Base-by-base conservation (phyloP, 2,888 invertebrate species). In the Andrena trimmerana region DNA sequence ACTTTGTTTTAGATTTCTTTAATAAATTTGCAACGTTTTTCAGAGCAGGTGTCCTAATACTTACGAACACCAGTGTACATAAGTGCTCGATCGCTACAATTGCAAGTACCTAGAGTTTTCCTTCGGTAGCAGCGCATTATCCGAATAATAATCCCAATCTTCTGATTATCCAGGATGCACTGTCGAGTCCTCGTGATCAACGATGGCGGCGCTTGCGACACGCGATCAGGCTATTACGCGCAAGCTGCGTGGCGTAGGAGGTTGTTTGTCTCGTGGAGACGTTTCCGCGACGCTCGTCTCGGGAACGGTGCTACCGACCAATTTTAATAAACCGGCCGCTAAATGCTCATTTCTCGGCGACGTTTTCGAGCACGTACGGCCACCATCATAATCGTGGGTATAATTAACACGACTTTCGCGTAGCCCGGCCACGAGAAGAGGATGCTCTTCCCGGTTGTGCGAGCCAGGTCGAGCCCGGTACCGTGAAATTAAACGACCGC, bases 401-500 rank as follows among this genome's bases (percentile, higher is more conserved):
- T 72, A 79, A 81, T 81, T 81, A 79, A 81, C 81, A 75, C 70
- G 63, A 81, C 75, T 81, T 81, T 81, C 74, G 81, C 54, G 54
- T 31, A n/a, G 20, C 6, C 24, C 31, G 31, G 20, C 20, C 2
- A 10, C n/a, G 27, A 20, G 71, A 16, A 52, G 76, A 78, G 24
- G 69, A 66, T 65, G 52, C 67, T 42, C 66, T 13, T 16, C 20
- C 24, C 50, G 78, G 48, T 70, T 63, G 57, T 24, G 79, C 72
- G 68, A 79, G 63, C 60, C 57, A 24, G 24, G 57, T 29, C 10
- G 42, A 7, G 36, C 2, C 33, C 5, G 16, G 31, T 29, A 80
- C 80, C 81, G 81, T 81, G 81, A 81, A 81, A 79, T 81, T 81
- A 79, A 81, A 81, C 63, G 80, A 68, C 66, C 67, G 62, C 80